phyloP scores from a whole-genome alignment of 2,797 vertebrate species.

The Leptoclinus maculatus region DNA sequence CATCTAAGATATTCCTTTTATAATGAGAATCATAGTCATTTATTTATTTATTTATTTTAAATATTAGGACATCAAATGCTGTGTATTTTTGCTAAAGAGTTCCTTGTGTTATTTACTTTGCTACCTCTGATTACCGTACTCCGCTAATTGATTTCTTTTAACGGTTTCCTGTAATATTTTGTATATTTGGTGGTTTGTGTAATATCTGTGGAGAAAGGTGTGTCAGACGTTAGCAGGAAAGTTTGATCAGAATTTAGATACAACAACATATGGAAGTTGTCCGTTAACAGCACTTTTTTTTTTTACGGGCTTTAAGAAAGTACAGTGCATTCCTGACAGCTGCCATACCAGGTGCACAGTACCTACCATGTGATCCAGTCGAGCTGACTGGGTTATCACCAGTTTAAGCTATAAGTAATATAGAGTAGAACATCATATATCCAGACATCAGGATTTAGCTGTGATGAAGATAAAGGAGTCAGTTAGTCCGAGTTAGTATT shows the following conservation, averaged over 20 bases:
- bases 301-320: not conserved
- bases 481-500: not conserved
- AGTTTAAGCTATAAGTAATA: not conserved
- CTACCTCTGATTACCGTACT: not conserved
- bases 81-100: not conserved
- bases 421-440: not conserved
- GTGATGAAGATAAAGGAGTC: not conserved
- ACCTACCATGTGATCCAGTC: not conserved
- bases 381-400: not conserved
- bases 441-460: slow-evolving; percentile 4
- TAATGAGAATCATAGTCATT: not conserved
- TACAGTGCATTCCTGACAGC: not conserved
- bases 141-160: not conserved
- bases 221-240: not conserved
- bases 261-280: not conserved
- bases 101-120: not conserved
- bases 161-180: not conserved
- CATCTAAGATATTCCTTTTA: not conserved
- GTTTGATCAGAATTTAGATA: not conserved
- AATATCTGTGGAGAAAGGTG: not conserved
- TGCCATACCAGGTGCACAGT: not conserved
- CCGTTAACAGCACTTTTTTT: not conserved
- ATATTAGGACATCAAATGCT: not conserved
- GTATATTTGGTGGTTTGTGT: not conserved
- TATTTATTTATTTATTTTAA: not conserved